Evolutionary conservation across 2,113 vertebrate genomes (phyloP).

Genomic region (Anolis sagrei): DNA sequence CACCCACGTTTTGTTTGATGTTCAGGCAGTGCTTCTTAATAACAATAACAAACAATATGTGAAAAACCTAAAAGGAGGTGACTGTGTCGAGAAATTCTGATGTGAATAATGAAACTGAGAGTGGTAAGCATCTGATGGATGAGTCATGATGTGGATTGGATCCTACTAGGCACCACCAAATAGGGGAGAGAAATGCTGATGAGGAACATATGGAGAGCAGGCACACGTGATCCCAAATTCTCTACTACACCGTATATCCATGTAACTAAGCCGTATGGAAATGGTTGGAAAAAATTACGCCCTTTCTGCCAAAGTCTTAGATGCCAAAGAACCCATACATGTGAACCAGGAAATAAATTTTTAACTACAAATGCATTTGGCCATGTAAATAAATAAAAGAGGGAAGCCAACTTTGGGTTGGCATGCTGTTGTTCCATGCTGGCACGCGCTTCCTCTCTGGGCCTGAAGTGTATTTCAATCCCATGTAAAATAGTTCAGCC

Average conservation of each 20-base stretch:
- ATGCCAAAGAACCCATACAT: neutral
- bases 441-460: constrained; percentile 71
- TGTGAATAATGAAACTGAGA: too few species aligned
- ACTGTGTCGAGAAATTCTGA: too few species aligned
- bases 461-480: constrained; percentile 74
- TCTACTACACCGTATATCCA: neutral
- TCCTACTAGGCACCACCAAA: too few species aligned
- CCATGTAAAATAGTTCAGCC: constrained; percentile 74
- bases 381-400: neutral
- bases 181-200: too few species aligned
- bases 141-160: too few species aligned
- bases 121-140: too few species aligned
- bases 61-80: too few species aligned
- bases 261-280: neutral
- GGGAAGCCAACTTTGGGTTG: constrained; percentile 35
- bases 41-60: too few species aligned
- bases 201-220: neutral
- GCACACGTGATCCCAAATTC: neutral
- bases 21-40: too few species aligned
- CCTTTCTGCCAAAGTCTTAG: neutral
- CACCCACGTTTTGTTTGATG: too few species aligned
- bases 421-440: constrained; percentile 66
- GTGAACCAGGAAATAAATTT: rapidly evolving
- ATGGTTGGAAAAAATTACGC: neutral
- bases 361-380: neutral